Evolutionary conservation across 2,888 invertebrate species (phyloP).

Genomic region (Drosophila rellima): DNA sequence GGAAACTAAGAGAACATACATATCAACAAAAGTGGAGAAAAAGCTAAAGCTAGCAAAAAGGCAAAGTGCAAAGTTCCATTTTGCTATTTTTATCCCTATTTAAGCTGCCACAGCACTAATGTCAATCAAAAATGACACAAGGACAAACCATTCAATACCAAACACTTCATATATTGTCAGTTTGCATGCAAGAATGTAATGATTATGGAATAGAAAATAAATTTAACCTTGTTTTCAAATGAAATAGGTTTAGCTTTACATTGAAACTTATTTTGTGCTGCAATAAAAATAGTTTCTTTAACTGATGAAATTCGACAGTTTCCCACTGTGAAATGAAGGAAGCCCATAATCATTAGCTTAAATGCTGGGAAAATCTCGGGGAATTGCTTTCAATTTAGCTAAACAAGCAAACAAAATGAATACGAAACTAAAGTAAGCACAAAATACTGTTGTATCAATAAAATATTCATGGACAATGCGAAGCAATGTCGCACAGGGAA

Average conservation of each 20-base stretch:
- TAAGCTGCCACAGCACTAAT: constrained; percentile 38
- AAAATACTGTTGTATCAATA: constrained; percentile 62
- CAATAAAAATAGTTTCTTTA: constrained; percentile 2
- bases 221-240: not conserved
- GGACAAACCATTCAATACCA: constrained; percentile 21
- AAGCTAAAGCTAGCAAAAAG: constrained; percentile 12
- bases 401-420: constrained; percentile 39
- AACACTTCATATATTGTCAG: constrained; percentile 21
- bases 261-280: not conserved
- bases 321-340: constrained; percentile 6
- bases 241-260: not conserved
- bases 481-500: constrained; percentile 49
- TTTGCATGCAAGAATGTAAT: not conserved
- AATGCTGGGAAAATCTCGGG: constrained; percentile 47
- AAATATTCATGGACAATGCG: constrained; percentile 73
- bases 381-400: constrained; percentile 61
- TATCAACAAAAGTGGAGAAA: constrained; percentile 39
- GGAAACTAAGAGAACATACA: constrained; percentile 42
- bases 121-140: constrained; percentile 12
- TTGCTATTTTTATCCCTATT: constrained; percentile 32
- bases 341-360: constrained; percentile 45
- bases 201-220: not conserved
- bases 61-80: constrained; percentile 37
- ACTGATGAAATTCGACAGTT: not conserved
- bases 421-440: constrained; percentile 49